Base-by-base conservation (phyloP, 2,888 invertebrate species). In the Epinotia bilunana region DNA sequence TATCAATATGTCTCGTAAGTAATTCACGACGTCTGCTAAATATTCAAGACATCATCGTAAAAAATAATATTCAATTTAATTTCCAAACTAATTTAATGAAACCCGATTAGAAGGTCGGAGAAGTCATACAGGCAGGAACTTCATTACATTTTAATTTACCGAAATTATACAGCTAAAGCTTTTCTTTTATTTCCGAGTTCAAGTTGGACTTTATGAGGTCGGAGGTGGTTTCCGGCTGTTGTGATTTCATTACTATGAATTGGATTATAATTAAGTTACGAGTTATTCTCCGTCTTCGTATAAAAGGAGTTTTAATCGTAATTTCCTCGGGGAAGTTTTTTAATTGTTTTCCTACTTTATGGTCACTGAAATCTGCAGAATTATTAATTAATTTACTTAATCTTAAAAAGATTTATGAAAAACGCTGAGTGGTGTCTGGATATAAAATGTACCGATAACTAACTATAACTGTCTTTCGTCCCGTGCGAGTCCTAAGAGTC, bases 171-270 rank as follows among this genome's bases (percentile, higher is more conserved):
- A 61, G 55, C 28, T 43, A 71, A 39, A 61, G 4, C 13, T 63
- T 18, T 60, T 53, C 55, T 71, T 60, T 39, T 61, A n/a, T 71
- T 74, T 69, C 61, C 33, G 43, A 67, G 39, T 7, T 55, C 46
- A 71, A 64, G 64, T 77, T 70, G 76, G 39, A 46, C 57, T 65
- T 74, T 76, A 76, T 75, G 77, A 78, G 76, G 76, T 77, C 77
- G 74, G 39, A 70, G 68, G 57, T 58, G 69, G 57, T 63, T 60
- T 46, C 61, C 74, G 76, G 61, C 69, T 81, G 82, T 83, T 83
- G 76, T 84, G 80, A 86, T 86, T 86, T 83, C 81, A 86, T 86
- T 84, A 83, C 74, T 74, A 78, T 78, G 81, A 84, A 86, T 83
- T 85, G 81, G 80, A 82, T 85, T 81, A 78, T 84, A 84, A 86